phyloP scores from a whole-genome alignment of 2,797 vertebrate species.

The Lacerta agilis region DNA sequence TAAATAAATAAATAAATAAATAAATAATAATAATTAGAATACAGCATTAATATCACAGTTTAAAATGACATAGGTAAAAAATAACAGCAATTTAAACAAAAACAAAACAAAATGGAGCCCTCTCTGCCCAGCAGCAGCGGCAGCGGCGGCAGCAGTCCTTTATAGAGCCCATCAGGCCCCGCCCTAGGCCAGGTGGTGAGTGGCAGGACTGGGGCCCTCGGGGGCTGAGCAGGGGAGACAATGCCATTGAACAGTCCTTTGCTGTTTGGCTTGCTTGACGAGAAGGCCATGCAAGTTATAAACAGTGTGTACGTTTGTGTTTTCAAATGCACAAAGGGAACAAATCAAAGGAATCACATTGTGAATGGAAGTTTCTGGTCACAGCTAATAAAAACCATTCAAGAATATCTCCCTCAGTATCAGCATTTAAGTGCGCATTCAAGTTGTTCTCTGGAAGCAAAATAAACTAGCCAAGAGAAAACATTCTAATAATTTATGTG shows the following conservation, averaged over 20 bases:
- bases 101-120: no score
- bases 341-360: slow-evolving; percentile 67
- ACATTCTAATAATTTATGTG: slow-evolving; percentile 80
- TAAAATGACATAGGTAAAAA: no score
- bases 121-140: no score
- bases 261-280: slow-evolving; percentile 56
- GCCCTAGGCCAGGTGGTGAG: no score
- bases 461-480: slow-evolving; percentile 77
- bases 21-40: no score
- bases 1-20: no score
- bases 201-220: no score
- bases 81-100: no score
- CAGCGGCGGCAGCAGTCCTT: no score
- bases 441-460: slow-evolving; percentile 77
- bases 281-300: slow-evolving; percentile 28
- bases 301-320: neutral
- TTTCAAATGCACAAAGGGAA: slow-evolving; percentile 62
- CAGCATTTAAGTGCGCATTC: slow-evolving; percentile 76
- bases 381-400: slow-evolving; percentile 78
- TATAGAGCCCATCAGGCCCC: no score
- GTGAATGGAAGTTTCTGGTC: slow-evolving; percentile 73
- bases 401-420: slow-evolving; percentile 76
- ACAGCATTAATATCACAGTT: no score
- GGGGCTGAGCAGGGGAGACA: no score
- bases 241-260: slow-evolving; percentile 56